Evolutionary conservation across 2,113 vertebrate genomes (phyloP).

Genomic region (Clarias gariepinus): DNA sequence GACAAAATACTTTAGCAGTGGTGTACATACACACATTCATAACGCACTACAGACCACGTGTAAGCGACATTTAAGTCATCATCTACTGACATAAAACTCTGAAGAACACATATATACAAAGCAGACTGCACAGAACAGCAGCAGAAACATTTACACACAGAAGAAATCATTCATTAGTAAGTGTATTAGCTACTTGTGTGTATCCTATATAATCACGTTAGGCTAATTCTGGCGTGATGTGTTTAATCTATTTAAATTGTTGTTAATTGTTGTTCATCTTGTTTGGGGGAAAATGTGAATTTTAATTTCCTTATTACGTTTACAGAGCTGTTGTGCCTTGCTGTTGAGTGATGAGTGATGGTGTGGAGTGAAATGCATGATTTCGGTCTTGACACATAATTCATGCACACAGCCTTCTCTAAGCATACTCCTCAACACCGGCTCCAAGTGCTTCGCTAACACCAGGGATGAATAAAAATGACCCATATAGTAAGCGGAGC

Average conservation of each 20-base stretch:
- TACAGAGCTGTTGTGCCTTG: slow-evolving; percentile 33
- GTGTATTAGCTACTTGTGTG: slow-evolving; percentile 37
- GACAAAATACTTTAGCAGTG: slow-evolving; percentile 2
- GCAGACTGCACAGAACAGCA: slow-evolving; percentile 40
- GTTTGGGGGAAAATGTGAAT: slow-evolving; percentile 40
- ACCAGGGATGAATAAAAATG: neutral
- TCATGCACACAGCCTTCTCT: slow-evolving; percentile 62
- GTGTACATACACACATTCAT: neutral
- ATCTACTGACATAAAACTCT: slow-evolving; percentile 25
- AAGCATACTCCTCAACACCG: slow-evolving; percentile 51
- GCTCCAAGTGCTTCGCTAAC: slow-evolving; percentile 27
- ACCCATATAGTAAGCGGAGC: neutral
- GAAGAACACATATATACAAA: slow-evolving; percentile 44
- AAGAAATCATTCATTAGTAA: slow-evolving; percentile 53
- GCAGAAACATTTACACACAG: slow-evolving; percentile 42
- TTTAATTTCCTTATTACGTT: slow-evolving; percentile 33
- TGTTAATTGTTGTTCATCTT: slow-evolving; percentile 12
- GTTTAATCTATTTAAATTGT: slow-evolving; percentile 34
- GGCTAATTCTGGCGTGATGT: slow-evolving; percentile 22
- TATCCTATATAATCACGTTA: slow-evolving; percentile 27
- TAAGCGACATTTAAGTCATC: slow-evolving; percentile 28
- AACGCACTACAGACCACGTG: slow-evolving; percentile 10
- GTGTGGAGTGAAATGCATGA: slow-evolving; percentile 60
- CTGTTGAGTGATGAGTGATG: slow-evolving; percentile 55
- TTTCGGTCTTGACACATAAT: slow-evolving; percentile 58